Evolutionary conservation across 2,888 invertebrate genomes (phyloP), one percentile per base, ranked within the genome.

Genomic region (Tiliacea aurago): DNA sequence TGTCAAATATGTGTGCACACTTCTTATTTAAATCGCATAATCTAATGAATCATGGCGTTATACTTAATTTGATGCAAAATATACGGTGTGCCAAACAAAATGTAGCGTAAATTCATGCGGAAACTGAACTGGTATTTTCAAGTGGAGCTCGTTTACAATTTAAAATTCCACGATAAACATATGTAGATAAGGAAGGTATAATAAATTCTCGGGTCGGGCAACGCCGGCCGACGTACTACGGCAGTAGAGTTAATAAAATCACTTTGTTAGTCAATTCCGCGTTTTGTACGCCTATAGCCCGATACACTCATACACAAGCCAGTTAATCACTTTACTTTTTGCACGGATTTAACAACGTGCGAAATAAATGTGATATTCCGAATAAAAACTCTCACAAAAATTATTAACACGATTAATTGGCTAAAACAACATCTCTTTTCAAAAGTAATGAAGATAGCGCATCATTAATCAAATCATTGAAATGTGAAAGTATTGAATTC

Each of bases 151-250:
- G 94, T 94, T 95, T 94, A 94, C 94, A 95, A 95, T 95, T 95
- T 95, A 93, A 95, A 95, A 94, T 94, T 92, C 91, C 87, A 88
- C 91, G 93, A 95, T 95, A 95, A 94, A 95, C 94, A 94, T 93
- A 94, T 94, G 94, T 93, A 95, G 94, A 95, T 94, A 93, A 89
- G 91, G 81, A 87, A 83, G 90, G 91, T 87, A 90, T 92, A 94
- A 94, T 95, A 94, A 94, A 95, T 95, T 92, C 90, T 87, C 86
- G 86, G 89, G 89, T 87, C 77, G 88, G 88, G 88, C 89, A 87
- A 88, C 88, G 84, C 86, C 87, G 84, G 85, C 78, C 84, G 86
- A 84, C 84, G 84, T 83, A 86, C 88, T 87, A 85, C 84, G 86
- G 81, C 86, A 84, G 86, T 79, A 71, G 85, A 88, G 91, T 91